A percentile compares a stretch with the other conserved stretches of the same genome.
phyloP scores from a whole-genome alignment of 92 coral and sea anemone genomes.

The Actinostola sp. region DNA sequence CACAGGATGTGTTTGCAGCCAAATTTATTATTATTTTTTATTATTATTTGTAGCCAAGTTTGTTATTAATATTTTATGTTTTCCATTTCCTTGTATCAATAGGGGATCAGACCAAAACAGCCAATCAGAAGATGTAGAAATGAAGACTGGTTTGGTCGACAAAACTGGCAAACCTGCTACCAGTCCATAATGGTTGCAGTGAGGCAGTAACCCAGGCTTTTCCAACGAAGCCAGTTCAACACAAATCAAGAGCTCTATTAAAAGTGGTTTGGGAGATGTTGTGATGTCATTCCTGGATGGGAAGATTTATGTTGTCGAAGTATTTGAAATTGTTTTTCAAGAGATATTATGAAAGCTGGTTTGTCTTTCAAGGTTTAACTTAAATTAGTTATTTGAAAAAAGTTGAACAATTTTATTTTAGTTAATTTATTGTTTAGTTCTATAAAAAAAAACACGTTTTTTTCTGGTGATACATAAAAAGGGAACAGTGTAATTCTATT shows the following conservation, averaged over 20 bases:
- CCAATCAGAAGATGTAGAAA: conserved; percentile 80
- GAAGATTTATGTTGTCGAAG: not conserved
- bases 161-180: conserved; percentile 76
- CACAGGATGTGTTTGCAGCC: no score
- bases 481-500: no score
- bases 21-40: no score
- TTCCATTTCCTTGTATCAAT: no score
- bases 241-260: not conserved
- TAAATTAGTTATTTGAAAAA: not conserved
- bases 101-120: conserved; percentile 71
- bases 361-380: conserved; percentile 1
- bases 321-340: no score
- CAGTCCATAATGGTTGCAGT: conserved; percentile 28
- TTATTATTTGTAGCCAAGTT: no score
- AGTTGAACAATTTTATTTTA: not conserved
- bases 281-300: conserved; percentile 2
- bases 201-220: no score
- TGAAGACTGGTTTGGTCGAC: conserved; percentile 86
- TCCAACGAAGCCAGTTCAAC: no score
- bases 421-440: not conserved
- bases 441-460: no score
- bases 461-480: no score
- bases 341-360: not conserved
- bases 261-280: not conserved
- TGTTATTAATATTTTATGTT: no score